A percentile compares a stretch with the other conserved stretches of the same genome.
Conservation (phyloP, 2,797 vertebrate species). For the Spinibarbus caldwelli region DNA sequence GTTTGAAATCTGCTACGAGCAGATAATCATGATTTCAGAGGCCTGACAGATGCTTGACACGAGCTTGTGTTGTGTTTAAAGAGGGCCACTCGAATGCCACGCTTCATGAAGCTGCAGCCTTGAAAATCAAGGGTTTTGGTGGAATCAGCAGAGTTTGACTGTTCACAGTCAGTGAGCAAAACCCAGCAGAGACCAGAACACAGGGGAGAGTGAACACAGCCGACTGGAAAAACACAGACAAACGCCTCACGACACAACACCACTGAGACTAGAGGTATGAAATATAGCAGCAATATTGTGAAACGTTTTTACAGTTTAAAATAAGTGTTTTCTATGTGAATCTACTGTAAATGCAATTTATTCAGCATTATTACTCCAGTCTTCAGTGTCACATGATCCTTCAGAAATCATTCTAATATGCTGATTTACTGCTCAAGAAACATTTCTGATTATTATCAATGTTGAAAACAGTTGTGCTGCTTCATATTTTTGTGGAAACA, state of each 20-base stretch:
- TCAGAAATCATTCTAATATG: background rate
- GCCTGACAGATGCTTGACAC: conserved; percentile 40
- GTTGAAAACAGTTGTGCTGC: background rate
- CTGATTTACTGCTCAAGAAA: background rate
- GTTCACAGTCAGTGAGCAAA: conserved; percentile 50
- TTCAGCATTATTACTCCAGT: background rate
- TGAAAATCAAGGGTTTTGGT: conserved; percentile 58
- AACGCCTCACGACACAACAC: background rate
- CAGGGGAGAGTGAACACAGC: conserved; percentile 28
- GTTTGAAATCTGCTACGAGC: background rate
- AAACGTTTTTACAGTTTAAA: background rate
- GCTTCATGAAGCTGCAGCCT: conserved; percentile 40
- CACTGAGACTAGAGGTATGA: conserved; percentile 10
- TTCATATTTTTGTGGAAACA: background rate
- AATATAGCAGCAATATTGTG: background rate
- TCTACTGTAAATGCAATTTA: background rate
- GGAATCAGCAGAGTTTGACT: conserved; percentile 54
- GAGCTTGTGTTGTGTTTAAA: conserved; percentile 50
- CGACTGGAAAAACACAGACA: conserved; percentile 30
- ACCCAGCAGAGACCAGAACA: conserved; percentile 26
- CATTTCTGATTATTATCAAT: background rate
- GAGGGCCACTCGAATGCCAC: conserved; percentile 33
- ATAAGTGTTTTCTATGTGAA: background rate
- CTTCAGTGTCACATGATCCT: background rate
- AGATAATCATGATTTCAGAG: conserved; percentile 29